These are phyloP conservation scores for Homarus americanus DNA, from an alignment of 1,140 invertebrate species.

Conservation along the genomic window DNA sequence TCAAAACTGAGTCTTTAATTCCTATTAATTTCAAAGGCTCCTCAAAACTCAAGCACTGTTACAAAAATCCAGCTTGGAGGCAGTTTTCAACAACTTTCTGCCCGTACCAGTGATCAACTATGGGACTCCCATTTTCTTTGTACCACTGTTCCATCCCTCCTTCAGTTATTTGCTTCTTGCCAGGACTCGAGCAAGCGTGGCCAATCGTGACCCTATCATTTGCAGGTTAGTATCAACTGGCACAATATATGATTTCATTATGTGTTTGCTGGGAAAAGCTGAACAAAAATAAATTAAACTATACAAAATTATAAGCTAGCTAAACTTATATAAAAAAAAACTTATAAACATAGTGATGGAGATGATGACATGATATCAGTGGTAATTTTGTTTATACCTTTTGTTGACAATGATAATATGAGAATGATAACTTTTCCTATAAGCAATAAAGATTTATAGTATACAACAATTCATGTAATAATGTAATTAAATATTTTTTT, in stretches of 20 bases:
- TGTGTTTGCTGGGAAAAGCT: constrained; percentile 70
- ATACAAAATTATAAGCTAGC: constrained; percentile 69
- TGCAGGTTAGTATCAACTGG: constrained; percentile 69
- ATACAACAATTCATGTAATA: constrained; percentile 66
- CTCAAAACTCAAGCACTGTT: constrained; percentile 30
- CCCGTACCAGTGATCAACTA: constrained; percentile 37
- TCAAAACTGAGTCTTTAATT: constrained; percentile 20
- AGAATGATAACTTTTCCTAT: constrained; percentile 66
- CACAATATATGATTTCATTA: constrained; percentile 67
- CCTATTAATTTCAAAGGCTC: not conserved
- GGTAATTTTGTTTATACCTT: constrained; percentile 54
- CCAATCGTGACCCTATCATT: constrained; percentile 51
- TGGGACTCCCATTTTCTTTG: constrained; percentile 61
- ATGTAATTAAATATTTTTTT: constrained; percentile 72
- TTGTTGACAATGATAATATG: constrained; percentile 66
- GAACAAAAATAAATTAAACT: constrained; percentile 73
- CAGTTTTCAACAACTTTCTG: constrained; percentile 41
- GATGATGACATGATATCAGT: constrained; percentile 66
- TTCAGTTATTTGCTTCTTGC: constrained; percentile 36
- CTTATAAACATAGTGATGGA: constrained; percentile 62
- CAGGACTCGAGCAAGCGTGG: constrained; percentile 33
- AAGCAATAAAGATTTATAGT: constrained; percentile 71
- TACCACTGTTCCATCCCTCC: constrained; percentile 63
- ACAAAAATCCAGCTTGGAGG: constrained; percentile 18
- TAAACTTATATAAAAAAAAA: constrained; percentile 66